Evolutionary conservation across 2,888 invertebrate species (phyloP), one percentile per base, ranked within the genome.

Genomic region (Rapana venosa): DNA sequence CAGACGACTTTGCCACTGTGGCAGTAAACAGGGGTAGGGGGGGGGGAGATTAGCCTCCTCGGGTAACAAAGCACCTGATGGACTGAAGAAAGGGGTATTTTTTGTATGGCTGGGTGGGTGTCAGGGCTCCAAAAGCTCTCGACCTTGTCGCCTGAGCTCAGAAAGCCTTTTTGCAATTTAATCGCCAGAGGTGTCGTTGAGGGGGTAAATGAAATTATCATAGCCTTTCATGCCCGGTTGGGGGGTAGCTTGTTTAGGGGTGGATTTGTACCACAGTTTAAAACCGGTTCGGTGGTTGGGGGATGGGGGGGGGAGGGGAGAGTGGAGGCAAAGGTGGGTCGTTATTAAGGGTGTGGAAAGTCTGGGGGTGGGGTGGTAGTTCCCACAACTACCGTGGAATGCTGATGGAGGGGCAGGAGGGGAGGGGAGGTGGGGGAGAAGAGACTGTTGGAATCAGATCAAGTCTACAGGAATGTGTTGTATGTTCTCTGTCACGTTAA

Each of bases 181-280:
- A 58, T 77, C 66, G 86, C 58, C 20, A 79, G 86, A 88, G 86
- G 79, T 35, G 79, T 36, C 87, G 36, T 88, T 86, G 58, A 36
- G 88, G 22, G 56, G 86, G 74, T 79, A 81, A 90, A 90, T 90
- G 90, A 90, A 90, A 90, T 90, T 88, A 90, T 90, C 88, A 90
- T 88, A 86, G 90, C 61, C 77, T 77, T 90, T 90, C 86, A 86
- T 87, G 79, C 90, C 70, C 87, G 26, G 11, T 20, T 35, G 84
- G 87, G 32, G 36, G 56, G 22, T 36, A 66, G 87, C 22, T 36
- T 32, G 22, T 47, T 30, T n/a, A 8, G 47, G 83, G 83, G 83
- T 83, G 83, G 83, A 79, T 79, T 32, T 79, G 83, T 83, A 26
- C 32, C 47, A 1, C 47, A 83, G 47, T 47, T 15, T 79, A 88